phyloP scores from a whole-genome alignment of 1,140 invertebrate genomes.

The Spodoptera litura region DNA sequence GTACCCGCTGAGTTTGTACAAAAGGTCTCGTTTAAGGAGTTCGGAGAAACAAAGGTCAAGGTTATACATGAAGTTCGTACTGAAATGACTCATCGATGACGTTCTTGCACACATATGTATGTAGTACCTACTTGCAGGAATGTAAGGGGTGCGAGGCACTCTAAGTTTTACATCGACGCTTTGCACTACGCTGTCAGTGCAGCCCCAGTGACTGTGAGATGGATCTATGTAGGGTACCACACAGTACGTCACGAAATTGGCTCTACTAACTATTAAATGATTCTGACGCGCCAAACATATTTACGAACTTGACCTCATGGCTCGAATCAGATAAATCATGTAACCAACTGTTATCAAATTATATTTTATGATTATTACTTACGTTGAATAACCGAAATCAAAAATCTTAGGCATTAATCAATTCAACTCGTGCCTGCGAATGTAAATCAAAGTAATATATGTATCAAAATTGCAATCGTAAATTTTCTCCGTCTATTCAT shows the following conservation, averaged over 20 bases:
- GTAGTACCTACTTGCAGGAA: background rate
- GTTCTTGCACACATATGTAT: background rate
- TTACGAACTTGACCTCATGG: slow-evolving; percentile 31
- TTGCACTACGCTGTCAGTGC: slow-evolving; percentile 49
- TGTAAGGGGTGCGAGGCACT: slow-evolving; percentile 3
- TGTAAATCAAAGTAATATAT: slow-evolving; percentile 39
- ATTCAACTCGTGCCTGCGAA: slow-evolving; percentile 21
- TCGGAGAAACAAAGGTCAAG: slow-evolving; percentile 24
- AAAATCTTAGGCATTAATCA: slow-evolving; percentile 38
- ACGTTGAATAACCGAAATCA: slow-evolving; percentile 14
- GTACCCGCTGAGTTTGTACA: background rate
- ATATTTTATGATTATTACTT: slow-evolving; percentile 38
- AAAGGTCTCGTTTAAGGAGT: background rate
- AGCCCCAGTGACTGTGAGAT: slow-evolving; percentile 56
- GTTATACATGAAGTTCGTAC: background rate
- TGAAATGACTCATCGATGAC: background rate
- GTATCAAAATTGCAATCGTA: slow-evolving; percentile 29
- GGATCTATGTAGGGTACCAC: slow-evolving; percentile 51
- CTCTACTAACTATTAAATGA: slow-evolving; percentile 55
- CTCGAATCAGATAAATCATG: slow-evolving; percentile 21
- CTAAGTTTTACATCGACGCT: slow-evolving; percentile 48
- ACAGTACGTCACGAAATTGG: slow-evolving; percentile 52
- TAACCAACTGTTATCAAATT: slow-evolving; percentile 36
- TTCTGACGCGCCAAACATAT: slow-evolving; percentile 24
- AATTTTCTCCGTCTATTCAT: slow-evolving; percentile 49